Conservation (phyloP, 2,113 vertebrate genomes). For the Macroglossus sobrinus region DNA sequence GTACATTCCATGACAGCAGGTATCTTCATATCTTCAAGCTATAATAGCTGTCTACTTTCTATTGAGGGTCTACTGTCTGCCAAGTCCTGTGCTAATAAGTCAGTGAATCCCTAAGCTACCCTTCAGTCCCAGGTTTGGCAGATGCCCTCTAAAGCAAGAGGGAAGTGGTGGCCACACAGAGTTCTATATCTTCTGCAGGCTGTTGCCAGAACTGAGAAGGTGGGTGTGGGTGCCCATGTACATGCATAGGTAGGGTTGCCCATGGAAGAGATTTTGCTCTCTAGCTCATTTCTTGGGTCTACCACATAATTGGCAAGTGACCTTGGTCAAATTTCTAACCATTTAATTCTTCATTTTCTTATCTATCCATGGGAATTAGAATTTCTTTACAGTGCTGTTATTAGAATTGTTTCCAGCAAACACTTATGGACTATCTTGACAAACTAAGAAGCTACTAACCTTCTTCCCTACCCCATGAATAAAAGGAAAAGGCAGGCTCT, state of each 20-base stretch:
- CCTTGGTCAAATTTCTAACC: neutral
- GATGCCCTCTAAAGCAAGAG: neutral
- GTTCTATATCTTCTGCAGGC: neutral
- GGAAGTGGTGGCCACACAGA: neutral
- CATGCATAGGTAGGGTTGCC: neutral
- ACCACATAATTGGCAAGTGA: neutral
- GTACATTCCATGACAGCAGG: neutral
- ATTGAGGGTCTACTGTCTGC: neutral
- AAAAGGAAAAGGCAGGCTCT: neutral
- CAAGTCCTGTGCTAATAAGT: neutral
- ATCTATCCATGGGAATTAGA: neutral
- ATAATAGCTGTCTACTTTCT: neutral
- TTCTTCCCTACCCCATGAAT: neutral
- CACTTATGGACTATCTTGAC: neutral
- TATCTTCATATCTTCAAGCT: neutral
- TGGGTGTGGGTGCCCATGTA: neutral
- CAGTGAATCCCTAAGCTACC: neutral
- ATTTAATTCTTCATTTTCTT: neutral
- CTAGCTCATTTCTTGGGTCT: neutral
- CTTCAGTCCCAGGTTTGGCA: neutral
- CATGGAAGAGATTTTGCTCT: neutral
- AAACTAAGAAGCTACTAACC: neutral
- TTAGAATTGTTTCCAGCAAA: constrained; percentile 7
- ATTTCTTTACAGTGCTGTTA: neutral
- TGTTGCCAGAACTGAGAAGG: neutral